A percentile compares a stretch with the other conserved stretches of the same genome.
Evolutionary conservation across 2,113 vertebrate genomes (phyloP).

Genomic region (Cephalopterus ornatus): DNA sequence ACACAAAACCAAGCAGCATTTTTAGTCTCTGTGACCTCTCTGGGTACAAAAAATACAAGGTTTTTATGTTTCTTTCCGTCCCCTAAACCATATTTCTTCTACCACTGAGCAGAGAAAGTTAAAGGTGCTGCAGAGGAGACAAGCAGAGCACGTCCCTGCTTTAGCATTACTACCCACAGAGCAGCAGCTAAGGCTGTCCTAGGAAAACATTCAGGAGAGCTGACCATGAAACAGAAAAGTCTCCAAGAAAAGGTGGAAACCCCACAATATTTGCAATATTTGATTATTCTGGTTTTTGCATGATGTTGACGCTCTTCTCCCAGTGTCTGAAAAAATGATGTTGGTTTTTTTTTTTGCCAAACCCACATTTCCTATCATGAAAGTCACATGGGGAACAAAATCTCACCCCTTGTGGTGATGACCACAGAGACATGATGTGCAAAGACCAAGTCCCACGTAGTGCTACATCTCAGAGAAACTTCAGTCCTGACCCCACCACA

Average conservation of each 20-base stretch:
- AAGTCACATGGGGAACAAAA: fast-evolving
- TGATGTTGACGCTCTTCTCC: neutral
- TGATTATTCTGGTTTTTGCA: neutral
- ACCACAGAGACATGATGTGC: fast-evolving
- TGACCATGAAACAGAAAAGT: neutral
- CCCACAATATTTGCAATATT: neutral
- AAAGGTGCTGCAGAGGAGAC: neutral
- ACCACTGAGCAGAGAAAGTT: neutral
- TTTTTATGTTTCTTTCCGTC: neutral
- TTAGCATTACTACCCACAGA: neutral
- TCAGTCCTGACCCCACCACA: neutral
- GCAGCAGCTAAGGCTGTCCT: neutral
- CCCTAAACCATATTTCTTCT: neutral
- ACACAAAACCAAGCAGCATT: neutral
- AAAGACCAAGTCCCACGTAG: fast-evolving
- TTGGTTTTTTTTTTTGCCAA: neutral
- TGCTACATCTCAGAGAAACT: neutral
- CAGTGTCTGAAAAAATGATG: neutral
- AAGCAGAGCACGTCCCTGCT: neutral
- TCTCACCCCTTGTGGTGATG: neutral
- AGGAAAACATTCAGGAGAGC: neutral
- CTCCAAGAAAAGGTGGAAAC: neutral
- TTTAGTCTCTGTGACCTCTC: neutral
- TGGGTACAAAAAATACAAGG: neutral
- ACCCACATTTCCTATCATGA: neutral